A percentile compares a stretch with the other conserved stretches of the same genome.
Conservation (phyloP, 1,140 invertebrate genomes). For the Neodiprion virginianus region DNA sequence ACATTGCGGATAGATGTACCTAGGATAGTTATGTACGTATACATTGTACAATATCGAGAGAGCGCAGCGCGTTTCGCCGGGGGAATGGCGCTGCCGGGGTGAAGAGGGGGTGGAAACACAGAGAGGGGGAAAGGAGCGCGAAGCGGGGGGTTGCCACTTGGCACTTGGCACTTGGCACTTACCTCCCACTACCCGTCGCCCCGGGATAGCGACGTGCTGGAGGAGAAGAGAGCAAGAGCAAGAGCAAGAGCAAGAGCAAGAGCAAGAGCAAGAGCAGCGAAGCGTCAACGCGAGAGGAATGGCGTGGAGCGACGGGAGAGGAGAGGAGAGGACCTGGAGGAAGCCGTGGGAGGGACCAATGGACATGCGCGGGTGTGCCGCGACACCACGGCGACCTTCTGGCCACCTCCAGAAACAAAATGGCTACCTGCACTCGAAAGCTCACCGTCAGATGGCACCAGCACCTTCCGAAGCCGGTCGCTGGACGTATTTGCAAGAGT, state of each 20-base stretch:
- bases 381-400: constrained; percentile 62
- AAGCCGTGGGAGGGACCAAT: constrained; percentile 56
- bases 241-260: constrained; percentile 23
- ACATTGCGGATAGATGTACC: background rate
- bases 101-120: constrained; percentile 20
- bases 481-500: no score
- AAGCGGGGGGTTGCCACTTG: background rate
- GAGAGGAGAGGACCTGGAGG: constrained; percentile 33
- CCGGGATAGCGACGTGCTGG: constrained; percentile 6
- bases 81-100: constrained; percentile 22
- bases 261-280: background rate
- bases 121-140: constrained; percentile 17
- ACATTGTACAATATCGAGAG: background rate
- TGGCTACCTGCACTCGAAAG: constrained; percentile 51
- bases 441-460: constrained; percentile 55
- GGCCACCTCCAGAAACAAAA: constrained; percentile 63
- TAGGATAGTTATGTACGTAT: background rate
- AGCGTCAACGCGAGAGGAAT: constrained; percentile 6
- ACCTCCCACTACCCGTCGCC: background rate
- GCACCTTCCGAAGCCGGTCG: background rate
- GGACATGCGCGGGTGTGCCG: constrained; percentile 62
- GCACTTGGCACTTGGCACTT: constrained; percentile 7
- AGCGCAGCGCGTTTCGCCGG: constrained; percentile 21
- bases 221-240: constrained; percentile 24
- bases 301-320: constrained; percentile 15